Evolutionary conservation across 2,888 invertebrate genomes (phyloP), one percentile per base, ranked within the genome.

Genomic region (Uropetala carovei): DNA sequence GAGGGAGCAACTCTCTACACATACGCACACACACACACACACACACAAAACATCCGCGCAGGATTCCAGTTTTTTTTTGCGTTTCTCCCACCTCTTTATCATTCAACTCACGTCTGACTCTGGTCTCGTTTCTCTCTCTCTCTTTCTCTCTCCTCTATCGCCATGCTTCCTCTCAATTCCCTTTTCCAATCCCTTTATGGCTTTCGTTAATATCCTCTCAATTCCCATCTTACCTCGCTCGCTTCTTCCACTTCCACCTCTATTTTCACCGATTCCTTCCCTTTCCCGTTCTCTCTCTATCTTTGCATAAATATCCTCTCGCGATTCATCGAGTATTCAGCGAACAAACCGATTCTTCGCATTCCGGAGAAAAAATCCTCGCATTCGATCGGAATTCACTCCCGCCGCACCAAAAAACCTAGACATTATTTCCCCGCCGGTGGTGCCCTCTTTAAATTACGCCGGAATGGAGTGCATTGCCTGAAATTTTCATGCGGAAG

Each of bases 291-390:
- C 18, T 9, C 9, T 75, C 75, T n/a, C 18, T 75, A n/a, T n/a
- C n/a, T 56, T n/a, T 56, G 83, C 83, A 83, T 83, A 83, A 7
- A 83, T 83, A 83, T 2, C 57, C 56, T 57, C 7, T 18, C 83
- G 83, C 56, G 43, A 83, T 57, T 83, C 83, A 83, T 83, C 57
- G 83, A 57, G 83, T 83, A 83, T 83, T 83, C 83, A 56, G 16
- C n/a, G 83, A 83, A 83, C 83, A 83, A 57, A 43, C 57, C 57
- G 83, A 83, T 83, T 56, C 83, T 57, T 83, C 83, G n/a, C 83
- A 43, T 7, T n/a, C n/a, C n/a, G n/a, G 18, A 14, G 56, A 57
- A 43, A 43, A 18, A 83, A 43, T 43, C 83, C 83, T 57, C 83
- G 57, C 83, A 83, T 83, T 83, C 83, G n/a, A 57, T 11, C 83